Base-by-base conservation (phyloP, 2,888 invertebrate species). In the Sinotaia quadrata region DNA sequence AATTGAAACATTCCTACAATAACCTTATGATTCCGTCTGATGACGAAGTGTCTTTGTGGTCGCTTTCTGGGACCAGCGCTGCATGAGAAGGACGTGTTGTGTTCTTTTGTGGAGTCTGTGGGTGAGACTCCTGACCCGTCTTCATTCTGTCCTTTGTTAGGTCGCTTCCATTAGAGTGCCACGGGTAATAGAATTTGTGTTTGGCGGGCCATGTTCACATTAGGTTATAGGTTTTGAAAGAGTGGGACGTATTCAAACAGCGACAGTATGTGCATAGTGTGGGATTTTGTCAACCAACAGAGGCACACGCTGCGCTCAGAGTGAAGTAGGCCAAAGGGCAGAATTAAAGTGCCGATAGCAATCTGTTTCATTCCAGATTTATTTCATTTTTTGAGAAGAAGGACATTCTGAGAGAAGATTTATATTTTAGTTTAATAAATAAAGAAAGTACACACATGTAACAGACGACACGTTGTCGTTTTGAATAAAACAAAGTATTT, bases 1-100 rank as follows among this genome's bases (percentile, higher is more conserved):
- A 29, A 51, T 61, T 34, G n/a, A 21, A 49, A 10, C 51, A 10
- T 27, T 12, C 34, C 4, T n/a, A 61, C 61, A 61, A 61, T 61
- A 34, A 12, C 36, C 27, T 36, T 4, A 12, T 51, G 49, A 31
- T 2, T 49, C 27, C 61, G 61, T 51, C 36, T 49, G 61, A 61
- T 61, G 61, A 51, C 61, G 61, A 27, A 24, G 24, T 47, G 47
- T 18, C 24, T 47, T 47, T 47, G 47, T 47, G 47, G 18, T 24
- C 47, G n/a, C 21, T 24, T 8, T 24, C 41, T 12, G 41, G 41
- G 41, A 18, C 18, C 18, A 21, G 47, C 47, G 4, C 5, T 1
- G 18, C 2, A 24, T 7, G 47, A 47, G 24, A 21, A 24, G 47
- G 47, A 47, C 8, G 47, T 7, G 47, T 47, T 47, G 47, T 47